phyloP scores from a whole-genome alignment of 2,797 vertebrate genomes.

The Crypturellus tataupa region DNA sequence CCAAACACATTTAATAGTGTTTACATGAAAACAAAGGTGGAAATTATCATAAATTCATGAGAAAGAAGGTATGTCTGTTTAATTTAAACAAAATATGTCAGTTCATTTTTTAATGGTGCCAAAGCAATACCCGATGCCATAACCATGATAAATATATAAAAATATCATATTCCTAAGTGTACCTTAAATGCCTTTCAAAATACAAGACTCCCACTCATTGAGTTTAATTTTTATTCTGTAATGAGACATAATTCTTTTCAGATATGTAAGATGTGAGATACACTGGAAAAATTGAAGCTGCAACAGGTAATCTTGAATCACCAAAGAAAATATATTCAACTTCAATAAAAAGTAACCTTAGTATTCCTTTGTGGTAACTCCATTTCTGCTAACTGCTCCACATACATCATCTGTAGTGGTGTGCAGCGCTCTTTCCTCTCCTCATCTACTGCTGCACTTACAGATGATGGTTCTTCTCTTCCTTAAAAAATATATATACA shows the following conservation, averaged over 20 bases:
- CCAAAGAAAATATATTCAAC: rapidly evolving
- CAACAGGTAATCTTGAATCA: neutral
- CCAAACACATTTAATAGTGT: neutral
- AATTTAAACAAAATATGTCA: neutral
- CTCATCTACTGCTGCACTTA: neutral
- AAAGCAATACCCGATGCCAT: neutral
- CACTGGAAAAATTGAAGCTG: neutral
- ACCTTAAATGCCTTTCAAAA: neutral
- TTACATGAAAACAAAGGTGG: conserved; percentile 2
- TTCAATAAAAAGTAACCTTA: neutral
- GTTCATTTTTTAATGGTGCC: neutral
- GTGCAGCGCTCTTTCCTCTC: neutral
- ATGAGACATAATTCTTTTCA: neutral
- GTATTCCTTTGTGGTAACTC: neutral
- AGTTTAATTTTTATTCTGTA: neutral
- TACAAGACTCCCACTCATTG: neutral
- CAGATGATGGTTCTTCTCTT: neutral
- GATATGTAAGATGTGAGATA: neutral
- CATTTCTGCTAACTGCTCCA: neutral
- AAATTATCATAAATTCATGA: neutral
- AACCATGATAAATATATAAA: neutral
- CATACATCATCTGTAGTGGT: neutral
- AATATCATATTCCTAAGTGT: neutral
- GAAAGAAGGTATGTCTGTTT: neutral
- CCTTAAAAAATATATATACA: neutral